Evolutionary conservation across 2,797 vertebrate species (phyloP).

Genomic region (Thunnus albacares): DNA sequence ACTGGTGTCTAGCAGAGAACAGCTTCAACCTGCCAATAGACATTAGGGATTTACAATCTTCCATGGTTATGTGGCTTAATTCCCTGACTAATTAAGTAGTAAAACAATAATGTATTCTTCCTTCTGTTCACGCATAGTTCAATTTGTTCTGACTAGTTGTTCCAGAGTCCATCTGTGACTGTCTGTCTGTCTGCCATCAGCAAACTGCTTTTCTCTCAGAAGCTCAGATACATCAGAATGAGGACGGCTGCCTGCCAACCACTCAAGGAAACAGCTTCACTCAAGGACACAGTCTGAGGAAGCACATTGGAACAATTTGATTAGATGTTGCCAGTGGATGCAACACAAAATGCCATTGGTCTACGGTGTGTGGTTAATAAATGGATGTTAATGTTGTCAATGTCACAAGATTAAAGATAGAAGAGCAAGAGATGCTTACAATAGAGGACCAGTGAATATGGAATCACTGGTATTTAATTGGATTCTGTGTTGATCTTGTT

Average conservation of each 20-base stretch:
- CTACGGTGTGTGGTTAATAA: slow-evolving; percentile 1
- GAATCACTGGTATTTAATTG: background rate
- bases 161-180: slow-evolving; percentile 8
- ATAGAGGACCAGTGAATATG: background rate
- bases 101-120: background rate
- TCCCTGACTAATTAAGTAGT: background rate
- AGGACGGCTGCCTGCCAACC: slow-evolving; percentile 16
- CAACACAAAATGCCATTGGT: slow-evolving; percentile 20
- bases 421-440: background rate
- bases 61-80: background rate
- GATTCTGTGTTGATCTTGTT: background rate
- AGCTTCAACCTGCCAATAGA: background rate
- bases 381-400: background rate
- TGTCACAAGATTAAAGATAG: background rate
- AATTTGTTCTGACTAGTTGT: background rate
- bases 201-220: background rate
- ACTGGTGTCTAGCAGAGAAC: background rate
- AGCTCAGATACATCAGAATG: background rate
- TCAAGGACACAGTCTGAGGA: slow-evolving; percentile 31
- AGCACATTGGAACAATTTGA: slow-evolving; percentile 32
- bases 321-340: slow-evolving; percentile 21
- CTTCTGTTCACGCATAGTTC: background rate
- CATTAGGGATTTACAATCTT: too few species aligned
- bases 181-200: background rate
- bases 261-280: slow-evolving; percentile 3